phyloP scores from a whole-genome alignment of 2,113 vertebrate genomes.

The Chlamydotis undulata region DNA sequence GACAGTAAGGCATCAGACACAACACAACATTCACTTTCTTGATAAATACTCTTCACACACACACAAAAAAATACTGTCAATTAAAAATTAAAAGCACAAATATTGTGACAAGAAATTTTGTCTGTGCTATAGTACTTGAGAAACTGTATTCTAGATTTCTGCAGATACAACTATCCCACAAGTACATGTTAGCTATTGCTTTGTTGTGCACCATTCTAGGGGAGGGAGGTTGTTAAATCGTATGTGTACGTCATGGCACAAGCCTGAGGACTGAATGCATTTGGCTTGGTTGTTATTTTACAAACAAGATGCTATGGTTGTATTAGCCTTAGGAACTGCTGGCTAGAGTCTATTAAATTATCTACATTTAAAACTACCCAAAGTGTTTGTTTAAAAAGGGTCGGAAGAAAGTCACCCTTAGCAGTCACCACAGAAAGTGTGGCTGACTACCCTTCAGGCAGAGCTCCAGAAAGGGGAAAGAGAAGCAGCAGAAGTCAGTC shows the following conservation, averaged over 20 bases:
- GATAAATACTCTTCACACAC: neutral
- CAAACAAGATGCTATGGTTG: neutral
- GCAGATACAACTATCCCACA: neutral
- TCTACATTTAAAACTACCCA: slow-evolving; percentile 24
- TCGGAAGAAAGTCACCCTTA: slow-evolving; percentile 19
- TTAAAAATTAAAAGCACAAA: neutral
- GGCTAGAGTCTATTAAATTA: slow-evolving; percentile 11
- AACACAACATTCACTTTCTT: neutral
- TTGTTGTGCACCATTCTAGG: neutral
- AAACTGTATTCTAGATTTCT: neutral
- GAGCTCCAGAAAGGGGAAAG: slow-evolving; percentile 26
- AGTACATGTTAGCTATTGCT: neutral
- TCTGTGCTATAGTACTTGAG: neutral
- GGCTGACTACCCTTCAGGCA: slow-evolving; percentile 36
- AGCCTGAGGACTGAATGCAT: neutral
- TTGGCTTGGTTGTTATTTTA: neutral
- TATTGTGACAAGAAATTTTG: neutral
- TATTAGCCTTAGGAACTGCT: slow-evolving; percentile 8
- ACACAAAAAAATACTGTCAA: neutral
- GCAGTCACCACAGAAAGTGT: slow-evolving; percentile 31
- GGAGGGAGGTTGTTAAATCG: neutral
- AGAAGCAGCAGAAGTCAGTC: slow-evolving; percentile 40
- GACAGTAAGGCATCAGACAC: slow-evolving; percentile 19
- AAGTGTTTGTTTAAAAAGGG: slow-evolving; percentile 32
- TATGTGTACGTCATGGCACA: neutral